Percentiles rank a stretch among this genome's conserved stretches.
Evolutionary conservation across 1,140 invertebrate species (phyloP).

Genomic region (Hyles vespertilio): DNA sequence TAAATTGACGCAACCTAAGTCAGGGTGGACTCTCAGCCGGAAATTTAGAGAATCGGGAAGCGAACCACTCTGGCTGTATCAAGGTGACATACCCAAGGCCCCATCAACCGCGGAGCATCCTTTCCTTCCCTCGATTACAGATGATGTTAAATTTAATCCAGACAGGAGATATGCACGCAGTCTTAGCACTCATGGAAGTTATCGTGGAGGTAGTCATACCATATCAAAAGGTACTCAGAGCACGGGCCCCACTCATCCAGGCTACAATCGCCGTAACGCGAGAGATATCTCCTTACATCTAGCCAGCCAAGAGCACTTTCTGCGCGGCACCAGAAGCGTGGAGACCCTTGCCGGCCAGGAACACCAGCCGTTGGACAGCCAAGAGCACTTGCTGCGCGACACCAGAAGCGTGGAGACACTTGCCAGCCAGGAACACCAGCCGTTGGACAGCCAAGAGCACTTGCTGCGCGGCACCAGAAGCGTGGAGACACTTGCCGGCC

Average conservation of each 20-base stretch:
- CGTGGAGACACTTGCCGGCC: conserved; percentile 4
- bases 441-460: too few species aligned
- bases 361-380: conserved; percentile 5
- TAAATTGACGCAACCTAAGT: too few species aligned
- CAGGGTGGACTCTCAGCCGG: too few species aligned
- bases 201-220: conserved; percentile 5
- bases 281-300: conserved; percentile 11
- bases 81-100: conserved; percentile 5
- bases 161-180: conserved; percentile 23
- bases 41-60: neutral
- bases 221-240: neutral
- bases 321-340: conserved; percentile 19
- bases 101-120: conserved; percentile 7
- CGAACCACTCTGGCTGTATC: conserved; percentile 9
- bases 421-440: conserved; percentile 10
- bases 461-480: neutral
- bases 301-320: conserved; percentile 5
- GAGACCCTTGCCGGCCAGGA: conserved; percentile 18
- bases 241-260: conserved; percentile 2
- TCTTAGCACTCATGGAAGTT: neutral
- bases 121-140: conserved; percentile 5
- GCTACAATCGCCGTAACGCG: conserved; percentile 2
- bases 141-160: conserved; percentile 19
- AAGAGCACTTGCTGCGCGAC: conserved; percentile 10
- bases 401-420: conserved; percentile 16